Conservation (phyloP, 1,140 invertebrate genomes). For the Pinna nobilis region DNA sequence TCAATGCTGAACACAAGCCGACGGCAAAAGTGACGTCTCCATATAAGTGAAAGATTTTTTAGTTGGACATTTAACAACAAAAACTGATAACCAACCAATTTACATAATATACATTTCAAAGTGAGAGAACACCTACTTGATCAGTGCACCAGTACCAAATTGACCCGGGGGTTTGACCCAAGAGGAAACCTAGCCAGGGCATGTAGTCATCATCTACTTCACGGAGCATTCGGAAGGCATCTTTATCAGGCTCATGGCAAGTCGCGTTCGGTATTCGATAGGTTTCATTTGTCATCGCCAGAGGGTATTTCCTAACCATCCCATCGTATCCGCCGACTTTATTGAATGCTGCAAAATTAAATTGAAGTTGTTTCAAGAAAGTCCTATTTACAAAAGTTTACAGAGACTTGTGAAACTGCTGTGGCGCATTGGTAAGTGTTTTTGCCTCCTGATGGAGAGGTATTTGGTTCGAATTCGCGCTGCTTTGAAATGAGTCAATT, state of each 20-base stretch:
- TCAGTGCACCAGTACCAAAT: constrained; percentile 80
- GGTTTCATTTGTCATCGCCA: constrained; percentile 41
- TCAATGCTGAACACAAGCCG: too few relatives aligned
- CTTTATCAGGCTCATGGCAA: constrained; percentile 51
- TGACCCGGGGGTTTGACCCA: constrained; percentile 77
- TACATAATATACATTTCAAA: too few relatives aligned
- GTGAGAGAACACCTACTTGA: too few relatives aligned
- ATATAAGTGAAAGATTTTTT: too few relatives aligned
- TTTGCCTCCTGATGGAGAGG: background rate
- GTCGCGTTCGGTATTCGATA: constrained; percentile 50
- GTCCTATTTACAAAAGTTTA: too few relatives aligned
- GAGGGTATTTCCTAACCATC: constrained; percentile 40
- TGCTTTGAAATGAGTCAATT: too few relatives aligned
- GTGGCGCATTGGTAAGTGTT: too few relatives aligned
- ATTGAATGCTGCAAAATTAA: constrained; percentile 41
- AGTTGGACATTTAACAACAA: too few relatives aligned
- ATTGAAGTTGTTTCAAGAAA: too few relatives aligned
- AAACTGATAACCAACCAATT: too few relatives aligned
- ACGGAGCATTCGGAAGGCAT: constrained; percentile 56
- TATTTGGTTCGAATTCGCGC: background rate
- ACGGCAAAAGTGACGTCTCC: too few relatives aligned
- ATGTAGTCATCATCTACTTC: constrained; percentile 71
- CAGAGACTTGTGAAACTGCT: too few relatives aligned
- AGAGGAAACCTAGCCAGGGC: constrained; percentile 77
- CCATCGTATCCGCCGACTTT: constrained; percentile 53